phyloP scores from a whole-genome alignment of 2,797 vertebrate genomes.

The Euphonia xanthogaster region DNA sequence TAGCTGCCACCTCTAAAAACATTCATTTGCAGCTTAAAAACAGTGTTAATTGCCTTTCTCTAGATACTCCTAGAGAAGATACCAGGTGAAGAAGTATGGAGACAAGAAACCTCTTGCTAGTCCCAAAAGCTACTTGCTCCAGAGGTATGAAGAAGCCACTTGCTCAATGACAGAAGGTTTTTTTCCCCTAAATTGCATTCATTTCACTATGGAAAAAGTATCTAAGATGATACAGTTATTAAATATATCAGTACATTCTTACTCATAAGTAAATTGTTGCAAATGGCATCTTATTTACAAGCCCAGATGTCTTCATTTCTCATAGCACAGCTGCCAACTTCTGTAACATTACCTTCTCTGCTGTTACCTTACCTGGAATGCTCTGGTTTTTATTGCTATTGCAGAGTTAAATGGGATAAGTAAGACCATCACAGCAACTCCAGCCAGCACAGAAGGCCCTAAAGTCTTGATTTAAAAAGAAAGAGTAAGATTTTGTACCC shows the following conservation, averaged over 20 bases:
- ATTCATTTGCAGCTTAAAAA: neutral
- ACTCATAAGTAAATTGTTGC: neutral
- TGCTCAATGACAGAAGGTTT: neutral
- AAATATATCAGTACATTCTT: neutral
- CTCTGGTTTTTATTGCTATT: constrained; percentile 90
- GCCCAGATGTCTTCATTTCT: neutral
- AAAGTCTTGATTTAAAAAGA: constrained; percentile 78
- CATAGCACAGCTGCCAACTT: neutral
- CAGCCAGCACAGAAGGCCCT: constrained; percentile 90
- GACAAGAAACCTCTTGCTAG: neutral
- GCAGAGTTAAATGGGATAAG: constrained; percentile 90
- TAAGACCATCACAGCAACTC: constrained; percentile 92
- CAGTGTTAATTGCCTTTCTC: neutral
- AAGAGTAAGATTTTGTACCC: neutral
- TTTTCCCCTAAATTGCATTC: neutral
- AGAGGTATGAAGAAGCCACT: neutral
- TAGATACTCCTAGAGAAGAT: neutral
- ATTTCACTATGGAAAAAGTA: neutral
- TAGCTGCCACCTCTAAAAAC: neutral
- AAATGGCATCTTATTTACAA: neutral
- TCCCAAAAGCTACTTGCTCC: neutral
- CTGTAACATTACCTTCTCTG: neutral
- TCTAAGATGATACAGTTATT: neutral
- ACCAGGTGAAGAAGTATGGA: neutral
- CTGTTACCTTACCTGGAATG: constrained; percentile 84